Evolutionary conservation across 2,797 vertebrate genomes (phyloP), one percentile per base, ranked within the genome.

Genomic region (Oreonectes daqikongensis): DNA sequence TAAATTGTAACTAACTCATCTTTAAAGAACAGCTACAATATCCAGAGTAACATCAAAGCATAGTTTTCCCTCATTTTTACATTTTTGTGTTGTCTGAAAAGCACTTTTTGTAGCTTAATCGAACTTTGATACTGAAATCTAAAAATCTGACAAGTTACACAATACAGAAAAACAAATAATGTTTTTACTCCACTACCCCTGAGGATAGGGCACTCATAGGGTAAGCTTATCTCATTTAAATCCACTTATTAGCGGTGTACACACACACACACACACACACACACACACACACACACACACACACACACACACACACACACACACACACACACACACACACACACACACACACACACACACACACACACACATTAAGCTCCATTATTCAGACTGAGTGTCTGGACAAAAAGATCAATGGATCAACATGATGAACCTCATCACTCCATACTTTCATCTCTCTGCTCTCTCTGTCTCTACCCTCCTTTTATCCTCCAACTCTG

Each of bases 341-440:
- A 53, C 32, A 55, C 30, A 42, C 42, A 38, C 60, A 64, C 30
- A 53, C 32, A 55, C 30, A 53, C 48, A 68, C 65, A 48, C 64
- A 66, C 63, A 10, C 40, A 28, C n/a, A 18, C 73, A 2, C 46
- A 52, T 70, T 70, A 70, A 59, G 68, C 44, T 77, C 46, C 46
- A 77, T 77, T 77, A 77, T 77, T 77, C 67, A 77, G 24, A 12
- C 67, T 64, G 75, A 77, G 75, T 70, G 75, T 64, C 75, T 61
- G 75, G 44, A 77, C 75, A 64, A 77, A 77, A 77, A 69, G 57
- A 77, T 77, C 75, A 77, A 42, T 77, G 75, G 75, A 77, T 77
- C 75, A 77, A 64, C 75, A 77, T 70, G 75, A 77, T 75, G 78
- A 65, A 70, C 66, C 67, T 50, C 72, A 55, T 79, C 78, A 55